Percentiles rank a stretch among this genome's conserved stretches.
Conservation (phyloP, 2,113 vertebrate species). For the Poeciliopsis occidentalis region DNA sequence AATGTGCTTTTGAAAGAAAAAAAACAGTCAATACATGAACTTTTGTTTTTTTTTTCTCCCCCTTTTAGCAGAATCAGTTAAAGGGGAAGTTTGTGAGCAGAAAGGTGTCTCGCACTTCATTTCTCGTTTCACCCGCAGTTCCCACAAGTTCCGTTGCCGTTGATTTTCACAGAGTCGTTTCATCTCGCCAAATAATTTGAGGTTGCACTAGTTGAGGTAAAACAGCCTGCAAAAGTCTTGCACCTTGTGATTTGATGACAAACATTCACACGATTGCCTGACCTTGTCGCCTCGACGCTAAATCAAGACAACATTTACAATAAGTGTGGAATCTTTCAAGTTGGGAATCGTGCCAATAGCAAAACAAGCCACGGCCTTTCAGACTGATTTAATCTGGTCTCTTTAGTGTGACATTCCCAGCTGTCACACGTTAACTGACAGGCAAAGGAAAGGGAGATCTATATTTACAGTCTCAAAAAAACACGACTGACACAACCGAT, state of each 20-base stretch:
- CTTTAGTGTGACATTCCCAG: slow-evolving; percentile 66
- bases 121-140: neutral
- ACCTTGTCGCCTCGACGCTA: neutral
- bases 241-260: neutral
- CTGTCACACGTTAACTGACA: slow-evolving; percentile 56
- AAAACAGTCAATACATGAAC: neutral
- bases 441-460: slow-evolving; percentile 4
- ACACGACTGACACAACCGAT: neutral
- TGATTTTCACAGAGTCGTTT: neutral
- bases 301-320: neutral
- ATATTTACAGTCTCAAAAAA: slow-evolving; percentile 31
- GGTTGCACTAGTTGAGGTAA: neutral
- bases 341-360: neutral
- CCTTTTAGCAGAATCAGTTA: neutral
- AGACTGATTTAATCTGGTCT: slow-evolving; percentile 32
- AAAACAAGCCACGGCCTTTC: neutral
- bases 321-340: neutral
- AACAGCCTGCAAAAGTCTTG: neutral
- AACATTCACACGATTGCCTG: neutral
- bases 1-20: slow-evolving; percentile 2
- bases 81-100: slow-evolving; percentile 10
- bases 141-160: neutral
- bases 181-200: neutral
- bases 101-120: neutral
- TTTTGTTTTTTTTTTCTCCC: neutral